Evolutionary conservation across 64 coral and sea anemone genomes (phyloP).

Genomic region (Montipora sp.): DNA sequence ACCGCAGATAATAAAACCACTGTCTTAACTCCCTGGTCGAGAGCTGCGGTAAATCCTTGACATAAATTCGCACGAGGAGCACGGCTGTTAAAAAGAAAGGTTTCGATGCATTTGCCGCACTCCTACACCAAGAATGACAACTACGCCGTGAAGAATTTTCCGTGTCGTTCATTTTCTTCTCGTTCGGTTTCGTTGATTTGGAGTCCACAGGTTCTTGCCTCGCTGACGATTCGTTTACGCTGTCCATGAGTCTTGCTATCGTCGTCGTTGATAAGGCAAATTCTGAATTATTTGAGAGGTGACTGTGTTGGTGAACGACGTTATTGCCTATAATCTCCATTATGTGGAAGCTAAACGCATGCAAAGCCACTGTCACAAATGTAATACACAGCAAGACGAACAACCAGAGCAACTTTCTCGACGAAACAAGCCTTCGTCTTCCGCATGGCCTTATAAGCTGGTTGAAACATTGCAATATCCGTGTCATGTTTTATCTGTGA

Average conservation of each 20-base stretch:
- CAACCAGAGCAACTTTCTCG: background rate
- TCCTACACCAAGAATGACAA: constrained; percentile 59
- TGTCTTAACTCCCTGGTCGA: constrained; percentile 67
- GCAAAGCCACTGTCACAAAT: background rate
- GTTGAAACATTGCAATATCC: background rate
- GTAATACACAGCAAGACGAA: background rate
- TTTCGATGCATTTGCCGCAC: constrained; percentile 16
- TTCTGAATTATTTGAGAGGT: background rate
- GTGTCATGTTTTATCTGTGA: background rate
- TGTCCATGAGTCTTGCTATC: background rate
- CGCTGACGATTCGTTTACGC: no score
- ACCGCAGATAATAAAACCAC: constrained; percentile 74
- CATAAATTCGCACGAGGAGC: constrained; percentile 71
- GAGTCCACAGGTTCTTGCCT: background rate
- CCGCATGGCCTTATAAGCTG: background rate
- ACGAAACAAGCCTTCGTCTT: background rate
- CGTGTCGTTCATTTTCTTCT: background rate
- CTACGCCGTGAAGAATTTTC: background rate
- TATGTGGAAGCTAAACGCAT: background rate
- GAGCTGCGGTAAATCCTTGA: constrained; percentile 47
- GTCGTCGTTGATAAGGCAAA: background rate
- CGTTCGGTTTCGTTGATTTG: background rate
- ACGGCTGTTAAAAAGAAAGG: constrained; percentile 82
- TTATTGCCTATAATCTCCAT: background rate
- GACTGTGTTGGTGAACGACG: background rate